A percentile compares a stretch with the other conserved stretches of the same genome.
Evolutionary conservation across 2,113 vertebrate species (phyloP).

Genomic region (Brevimyrus niger): DNA sequence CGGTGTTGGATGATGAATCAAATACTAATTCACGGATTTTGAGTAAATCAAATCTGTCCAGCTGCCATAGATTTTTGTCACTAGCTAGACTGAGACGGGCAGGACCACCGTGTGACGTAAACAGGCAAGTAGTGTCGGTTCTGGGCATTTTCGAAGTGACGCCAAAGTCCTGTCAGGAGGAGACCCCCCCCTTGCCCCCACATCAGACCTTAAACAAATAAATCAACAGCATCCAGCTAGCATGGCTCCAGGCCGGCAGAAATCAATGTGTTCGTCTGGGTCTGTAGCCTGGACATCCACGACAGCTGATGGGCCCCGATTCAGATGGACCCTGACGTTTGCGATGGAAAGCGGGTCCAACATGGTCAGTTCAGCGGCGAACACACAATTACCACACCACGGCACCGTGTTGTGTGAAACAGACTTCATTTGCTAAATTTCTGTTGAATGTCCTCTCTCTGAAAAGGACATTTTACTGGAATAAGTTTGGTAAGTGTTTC

Average conservation of each 20-base stretch:
- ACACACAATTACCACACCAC: neutral
- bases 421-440: neutral
- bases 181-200: constrained; percentile 9
- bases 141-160: neutral
- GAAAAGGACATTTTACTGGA: neutral
- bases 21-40: neutral
- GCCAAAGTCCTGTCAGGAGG: neutral
- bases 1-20: neutral
- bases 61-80: neutral
- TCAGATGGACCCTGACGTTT: neutral
- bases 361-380: neutral
- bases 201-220: constrained; percentile 46
- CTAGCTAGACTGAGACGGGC: neutral
- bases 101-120: neutral
- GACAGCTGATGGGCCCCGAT: neutral
- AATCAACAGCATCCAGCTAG: constrained; percentile 32
- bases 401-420: neutral
- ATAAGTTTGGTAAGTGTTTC: neutral
- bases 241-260: neutral
- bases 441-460: neutral
- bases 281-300: neutral
- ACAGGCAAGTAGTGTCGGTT: neutral
- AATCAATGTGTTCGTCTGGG: neutral
- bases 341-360: neutral
- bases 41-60: neutral